Evolutionary conservation across 2,113 vertebrate species (phyloP).

Genomic region (Aphelocoma coerulescens): DNA sequence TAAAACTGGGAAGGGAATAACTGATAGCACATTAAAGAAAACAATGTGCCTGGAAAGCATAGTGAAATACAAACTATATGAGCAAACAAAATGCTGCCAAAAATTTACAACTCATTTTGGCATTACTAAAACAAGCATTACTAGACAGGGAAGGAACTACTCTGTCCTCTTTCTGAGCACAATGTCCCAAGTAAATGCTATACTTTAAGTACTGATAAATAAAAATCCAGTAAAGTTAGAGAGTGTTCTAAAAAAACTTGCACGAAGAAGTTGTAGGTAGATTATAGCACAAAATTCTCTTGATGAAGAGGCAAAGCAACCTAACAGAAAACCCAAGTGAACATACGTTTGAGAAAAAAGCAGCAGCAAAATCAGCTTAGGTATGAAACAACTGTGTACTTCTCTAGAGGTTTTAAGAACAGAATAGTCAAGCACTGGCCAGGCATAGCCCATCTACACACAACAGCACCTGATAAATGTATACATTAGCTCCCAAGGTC

Average conservation of each 20-base stretch:
- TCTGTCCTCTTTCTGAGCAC: neutral
- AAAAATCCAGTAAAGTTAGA: neutral
- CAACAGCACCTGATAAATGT: neutral
- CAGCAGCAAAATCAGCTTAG: neutral
- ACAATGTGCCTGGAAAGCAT: neutral
- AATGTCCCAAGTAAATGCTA: neutral
- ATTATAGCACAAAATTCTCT: neutral
- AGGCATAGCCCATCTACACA: neutral
- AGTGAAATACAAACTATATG: neutral
- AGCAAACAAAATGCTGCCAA: neutral
- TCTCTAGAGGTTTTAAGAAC: neutral
- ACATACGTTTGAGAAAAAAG: neutral
- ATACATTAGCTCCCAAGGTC: neutral
- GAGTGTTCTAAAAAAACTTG: neutral
- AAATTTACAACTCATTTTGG: neutral
- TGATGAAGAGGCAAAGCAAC: neutral
- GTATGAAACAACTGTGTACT: neutral
- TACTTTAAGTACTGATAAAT: neutral
- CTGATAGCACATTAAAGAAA: neutral
- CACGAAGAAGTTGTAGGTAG: neutral
- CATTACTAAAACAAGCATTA: neutral
- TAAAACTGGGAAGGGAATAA: neutral
- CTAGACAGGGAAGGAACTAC: neutral
- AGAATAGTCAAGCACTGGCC: neutral
- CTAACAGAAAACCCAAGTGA: neutral